These are phyloP conservation scores for Pocillopora grandis DNA, from an alignment of 92 coral and sea anemone genomes.

Conservation along the genomic window DNA sequence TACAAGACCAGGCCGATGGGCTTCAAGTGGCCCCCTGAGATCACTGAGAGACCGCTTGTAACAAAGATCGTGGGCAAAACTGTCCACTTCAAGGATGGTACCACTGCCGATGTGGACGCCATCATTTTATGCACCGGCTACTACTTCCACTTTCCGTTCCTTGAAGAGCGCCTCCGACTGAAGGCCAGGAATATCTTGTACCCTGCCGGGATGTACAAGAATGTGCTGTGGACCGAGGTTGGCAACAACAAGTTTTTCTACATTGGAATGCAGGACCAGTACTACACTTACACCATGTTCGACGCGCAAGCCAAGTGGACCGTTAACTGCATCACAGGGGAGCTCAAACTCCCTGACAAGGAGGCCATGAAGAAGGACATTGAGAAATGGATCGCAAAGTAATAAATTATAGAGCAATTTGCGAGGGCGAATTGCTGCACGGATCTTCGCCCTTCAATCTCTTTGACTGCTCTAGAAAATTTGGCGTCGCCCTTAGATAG, in stretches of 20 bases:
- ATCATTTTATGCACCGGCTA: conserved; percentile 73
- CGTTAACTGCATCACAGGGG: conserved; percentile 55
- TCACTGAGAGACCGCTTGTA: conserved; percentile 57
- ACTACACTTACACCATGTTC: conserved; percentile 57
- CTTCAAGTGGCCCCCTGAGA: conserved; percentile 64
- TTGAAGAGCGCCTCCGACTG: conserved; percentile 54
- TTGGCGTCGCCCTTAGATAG: too few relatives aligned
- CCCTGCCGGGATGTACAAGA: conserved; percentile 54
- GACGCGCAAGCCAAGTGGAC: conserved; percentile 65
- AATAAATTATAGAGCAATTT: neutral
- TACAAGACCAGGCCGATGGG: conserved; percentile 67
- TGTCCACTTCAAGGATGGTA: conserved; percentile 63
- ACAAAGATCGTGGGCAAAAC: conserved; percentile 55
- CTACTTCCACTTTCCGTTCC: conserved; percentile 43
- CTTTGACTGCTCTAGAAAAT: too few relatives aligned
- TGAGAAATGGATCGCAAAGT: conserved; percentile 56
- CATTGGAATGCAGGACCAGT: conserved; percentile 42
- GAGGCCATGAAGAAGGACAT: conserved; percentile 48
- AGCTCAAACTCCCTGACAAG: conserved; percentile 43
- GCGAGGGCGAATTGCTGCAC: too few relatives aligned
- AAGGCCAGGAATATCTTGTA: conserved; percentile 36
- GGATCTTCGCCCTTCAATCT: too few relatives aligned
- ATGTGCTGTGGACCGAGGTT: conserved; percentile 33
- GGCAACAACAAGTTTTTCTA: conserved; percentile 62
- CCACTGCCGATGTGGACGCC: conserved; percentile 59